Evolutionary conservation across 2,113 vertebrate genomes (phyloP).

Genomic region (Felis chaus): DNA sequence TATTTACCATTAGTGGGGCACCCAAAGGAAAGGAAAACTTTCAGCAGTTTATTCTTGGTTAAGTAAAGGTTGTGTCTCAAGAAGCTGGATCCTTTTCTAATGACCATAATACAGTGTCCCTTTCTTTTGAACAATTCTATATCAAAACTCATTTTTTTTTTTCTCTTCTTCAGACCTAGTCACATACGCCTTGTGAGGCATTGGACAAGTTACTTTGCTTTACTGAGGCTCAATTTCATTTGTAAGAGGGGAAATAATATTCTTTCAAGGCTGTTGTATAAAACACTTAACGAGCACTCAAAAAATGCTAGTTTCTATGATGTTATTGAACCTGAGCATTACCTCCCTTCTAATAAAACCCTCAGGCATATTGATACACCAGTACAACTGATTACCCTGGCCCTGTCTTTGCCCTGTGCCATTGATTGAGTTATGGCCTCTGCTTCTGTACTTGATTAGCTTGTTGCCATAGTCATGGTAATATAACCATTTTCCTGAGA

Average conservation of each 20-base stretch:
- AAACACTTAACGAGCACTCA: not conserved
- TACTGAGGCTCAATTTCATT: constrained; percentile 6
- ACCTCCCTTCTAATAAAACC: not conserved
- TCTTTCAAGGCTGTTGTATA: not conserved
- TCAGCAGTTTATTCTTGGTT: constrained; percentile 19
- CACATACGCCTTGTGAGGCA: not conserved
- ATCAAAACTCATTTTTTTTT: not conserved
- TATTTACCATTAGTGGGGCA: not conserved
- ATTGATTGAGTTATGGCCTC: not conserved
- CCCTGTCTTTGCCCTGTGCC: not conserved
- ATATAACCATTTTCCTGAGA: not conserved
- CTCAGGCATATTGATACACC: not conserved
- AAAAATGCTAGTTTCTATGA: not conserved
- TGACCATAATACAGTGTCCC: not conserved
- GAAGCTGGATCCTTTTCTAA: not conserved
- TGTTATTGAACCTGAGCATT: not conserved
- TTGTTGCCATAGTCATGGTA: not conserved
- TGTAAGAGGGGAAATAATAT: not conserved
- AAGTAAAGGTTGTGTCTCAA: not conserved
- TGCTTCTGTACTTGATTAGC: constrained; percentile 4
- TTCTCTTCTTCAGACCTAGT: not conserved
- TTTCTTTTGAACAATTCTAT: constrained; percentile 25
- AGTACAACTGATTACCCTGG: not conserved
- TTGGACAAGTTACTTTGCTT: constrained; percentile 42
- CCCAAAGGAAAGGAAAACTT: not conserved